phyloP scores from a whole-genome alignment of 2,797 vertebrate genomes.

The Poecilia velifera region DNA sequence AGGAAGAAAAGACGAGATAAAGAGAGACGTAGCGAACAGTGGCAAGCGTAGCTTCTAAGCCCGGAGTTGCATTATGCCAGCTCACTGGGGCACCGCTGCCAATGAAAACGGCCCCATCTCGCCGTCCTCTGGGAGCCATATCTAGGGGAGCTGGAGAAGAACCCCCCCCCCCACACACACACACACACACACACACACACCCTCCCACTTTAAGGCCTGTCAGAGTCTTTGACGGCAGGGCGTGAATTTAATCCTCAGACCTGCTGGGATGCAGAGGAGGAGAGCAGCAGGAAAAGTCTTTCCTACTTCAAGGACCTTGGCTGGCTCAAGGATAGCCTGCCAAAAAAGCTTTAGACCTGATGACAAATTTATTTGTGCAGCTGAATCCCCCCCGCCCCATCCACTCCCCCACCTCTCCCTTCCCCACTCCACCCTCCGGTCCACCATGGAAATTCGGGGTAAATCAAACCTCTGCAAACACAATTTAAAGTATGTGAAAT shows the following conservation, averaged over 20 bases:
- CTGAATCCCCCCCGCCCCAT: slow-evolving; percentile 47
- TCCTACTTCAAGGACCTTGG: slow-evolving; percentile 77
- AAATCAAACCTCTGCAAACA: slow-evolving; percentile 67
- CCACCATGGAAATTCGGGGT: slow-evolving; percentile 46
- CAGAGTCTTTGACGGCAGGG: slow-evolving; percentile 81
- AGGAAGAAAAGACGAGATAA: slow-evolving; percentile 43
- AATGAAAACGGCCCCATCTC: slow-evolving; percentile 69
- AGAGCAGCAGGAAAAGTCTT: slow-evolving; percentile 79
- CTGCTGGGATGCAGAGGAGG: slow-evolving; percentile 77
- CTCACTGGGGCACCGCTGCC: slow-evolving; percentile 71
- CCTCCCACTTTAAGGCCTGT: slow-evolving; percentile 74
- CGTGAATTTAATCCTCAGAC: slow-evolving; percentile 83
- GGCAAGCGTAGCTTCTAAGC: slow-evolving; percentile 63
- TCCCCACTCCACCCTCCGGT: slow-evolving; percentile 13
- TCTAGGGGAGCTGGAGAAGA: slow-evolving; percentile 57
- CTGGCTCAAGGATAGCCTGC: slow-evolving; percentile 79
- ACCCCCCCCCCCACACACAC: slow-evolving; percentile 42
- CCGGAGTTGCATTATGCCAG: slow-evolving; percentile 72
- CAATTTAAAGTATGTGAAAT: slow-evolving; percentile 50
- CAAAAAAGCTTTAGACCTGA: slow-evolving; percentile 82
- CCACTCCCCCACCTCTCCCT: too few relatives aligned
- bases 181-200: too few relatives aligned
- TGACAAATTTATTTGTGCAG: slow-evolving; percentile 83
- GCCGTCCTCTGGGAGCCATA: slow-evolving; percentile 70
- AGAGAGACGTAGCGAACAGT: slow-evolving; percentile 57